Conservation (phyloP, 2,888 invertebrate genomes). For the Spatulosminthurus flaviceps region DNA sequence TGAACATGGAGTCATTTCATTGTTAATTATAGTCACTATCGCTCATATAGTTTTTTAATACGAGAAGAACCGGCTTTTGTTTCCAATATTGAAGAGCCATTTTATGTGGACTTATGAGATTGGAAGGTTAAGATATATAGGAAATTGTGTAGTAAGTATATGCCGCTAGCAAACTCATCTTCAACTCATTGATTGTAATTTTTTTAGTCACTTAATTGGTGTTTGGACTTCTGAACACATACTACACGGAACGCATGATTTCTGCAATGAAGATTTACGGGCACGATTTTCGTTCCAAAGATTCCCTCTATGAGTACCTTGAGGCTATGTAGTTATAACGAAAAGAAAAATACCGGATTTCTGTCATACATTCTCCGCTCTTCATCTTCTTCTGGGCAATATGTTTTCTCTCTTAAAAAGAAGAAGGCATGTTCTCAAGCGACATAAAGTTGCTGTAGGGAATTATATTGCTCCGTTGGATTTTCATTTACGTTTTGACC, state of each 20-base stretch:
- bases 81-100: not conserved
- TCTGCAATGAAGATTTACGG: not conserved
- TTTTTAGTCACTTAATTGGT: not conserved
- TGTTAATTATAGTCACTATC: too few relatives aligned
- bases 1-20: too few relatives aligned
- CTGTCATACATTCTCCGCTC: too few relatives aligned
- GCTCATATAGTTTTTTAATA: too few relatives aligned
- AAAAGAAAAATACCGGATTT: not conserved
- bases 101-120: too few relatives aligned
- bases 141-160: too few relatives aligned
- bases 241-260: too few relatives aligned
- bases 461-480: not conserved
- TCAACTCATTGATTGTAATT: conserved; percentile 1
- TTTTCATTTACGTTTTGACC: not conserved
- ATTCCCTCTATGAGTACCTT: too few relatives aligned
- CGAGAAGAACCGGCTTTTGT: not conserved
- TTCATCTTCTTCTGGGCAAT: too few relatives aligned
- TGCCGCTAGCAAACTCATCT: not conserved
- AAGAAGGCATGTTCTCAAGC: not conserved
- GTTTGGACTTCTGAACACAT: not conserved
- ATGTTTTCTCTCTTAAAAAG: not conserved
- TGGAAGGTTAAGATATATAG: too few relatives aligned
- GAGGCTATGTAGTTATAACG: too few relatives aligned
- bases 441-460: not conserved
- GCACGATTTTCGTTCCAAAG: not conserved